Evolutionary conservation across 2,113 vertebrate species (phyloP).

Genomic region (Siphamia tubifer): DNA sequence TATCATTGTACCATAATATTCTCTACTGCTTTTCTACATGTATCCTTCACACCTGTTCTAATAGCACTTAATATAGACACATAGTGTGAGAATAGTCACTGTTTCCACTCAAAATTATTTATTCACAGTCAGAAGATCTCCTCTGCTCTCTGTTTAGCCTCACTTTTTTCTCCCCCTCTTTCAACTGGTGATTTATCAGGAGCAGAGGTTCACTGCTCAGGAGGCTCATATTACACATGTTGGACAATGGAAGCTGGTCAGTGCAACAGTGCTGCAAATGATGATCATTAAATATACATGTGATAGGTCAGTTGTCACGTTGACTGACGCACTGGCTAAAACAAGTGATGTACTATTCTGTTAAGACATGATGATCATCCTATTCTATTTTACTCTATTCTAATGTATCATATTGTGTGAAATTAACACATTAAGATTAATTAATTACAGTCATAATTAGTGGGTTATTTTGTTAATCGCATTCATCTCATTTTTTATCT

Average conservation of each 20-base stretch:
- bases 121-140: not conserved
- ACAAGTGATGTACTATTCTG: not conserved
- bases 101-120: conserved; percentile 16
- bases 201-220: not conserved
- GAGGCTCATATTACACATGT: conserved; percentile 26
- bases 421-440: no score
- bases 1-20: no score
- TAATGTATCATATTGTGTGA: no score
- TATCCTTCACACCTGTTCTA: not conserved
- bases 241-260: conserved; percentile 8
- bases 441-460: no score
- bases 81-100: not conserved
- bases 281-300: conserved; percentile 43
- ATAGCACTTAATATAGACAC: not conserved
- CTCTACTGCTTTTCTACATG: not conserved
- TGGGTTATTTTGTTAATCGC: no score
- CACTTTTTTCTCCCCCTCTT: not conserved
- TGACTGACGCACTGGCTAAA: not conserved
- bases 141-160: not conserved
- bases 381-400: not conserved
- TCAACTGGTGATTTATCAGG: not conserved
- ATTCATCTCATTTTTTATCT: no score
- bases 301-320: not conserved
- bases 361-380: not conserved
- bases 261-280: conserved; percentile 23